phyloP scores from a whole-genome alignment of 2,888 invertebrate genomes.

The Pimpla rufipes region DNA sequence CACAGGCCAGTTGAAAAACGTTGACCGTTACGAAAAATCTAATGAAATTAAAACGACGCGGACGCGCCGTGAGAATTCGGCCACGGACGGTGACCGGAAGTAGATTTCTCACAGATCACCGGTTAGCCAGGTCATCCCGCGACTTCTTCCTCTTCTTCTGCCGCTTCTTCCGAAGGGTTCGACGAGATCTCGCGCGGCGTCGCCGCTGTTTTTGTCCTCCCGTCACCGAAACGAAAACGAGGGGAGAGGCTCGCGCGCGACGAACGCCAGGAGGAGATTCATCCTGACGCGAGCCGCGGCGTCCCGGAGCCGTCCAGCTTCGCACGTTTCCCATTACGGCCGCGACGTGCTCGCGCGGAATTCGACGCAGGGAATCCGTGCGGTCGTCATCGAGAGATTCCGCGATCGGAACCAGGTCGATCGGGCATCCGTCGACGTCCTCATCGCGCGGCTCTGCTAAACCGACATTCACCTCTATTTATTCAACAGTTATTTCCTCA shows the following conservation, averaged over 20 bases:
- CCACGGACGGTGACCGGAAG: slow-evolving; percentile 73
- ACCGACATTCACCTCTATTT: not conserved
- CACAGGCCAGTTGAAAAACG: not conserved
- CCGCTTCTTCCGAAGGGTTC: slow-evolving; percentile 14
- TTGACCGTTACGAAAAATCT: slow-evolving; percentile 59
- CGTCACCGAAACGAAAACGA: slow-evolving; percentile 52
- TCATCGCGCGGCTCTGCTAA: slow-evolving; percentile 51
- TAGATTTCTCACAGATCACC: slow-evolving; percentile 74
- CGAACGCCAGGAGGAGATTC: slow-evolving; percentile 5
- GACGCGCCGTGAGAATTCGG: slow-evolving; percentile 67
- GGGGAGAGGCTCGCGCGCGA: slow-evolving; percentile 12
- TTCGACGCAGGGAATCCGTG: slow-evolving; percentile 38
- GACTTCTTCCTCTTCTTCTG: slow-evolving; percentile 16
- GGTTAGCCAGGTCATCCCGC: slow-evolving; percentile 75
- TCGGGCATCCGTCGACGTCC: slow-evolving; percentile 37
- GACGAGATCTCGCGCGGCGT: slow-evolving; percentile 52
- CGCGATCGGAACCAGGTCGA: slow-evolving; percentile 60
- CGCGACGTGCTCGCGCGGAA: slow-evolving; percentile 44
- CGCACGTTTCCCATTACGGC: slow-evolving; percentile 65
- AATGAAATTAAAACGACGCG: slow-evolving; percentile 57
- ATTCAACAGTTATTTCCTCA: slow-evolving; percentile 22
- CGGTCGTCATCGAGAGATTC: slow-evolving; percentile 49
- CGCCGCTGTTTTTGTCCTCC: slow-evolving; percentile 65
- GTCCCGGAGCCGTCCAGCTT: slow-evolving; percentile 46
- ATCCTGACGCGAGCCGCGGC: slow-evolving; percentile 24